These are phyloP conservation scores for Martes martes DNA, from an alignment of 2,113 vertebrate genomes.

Conservation along the genomic window DNA sequence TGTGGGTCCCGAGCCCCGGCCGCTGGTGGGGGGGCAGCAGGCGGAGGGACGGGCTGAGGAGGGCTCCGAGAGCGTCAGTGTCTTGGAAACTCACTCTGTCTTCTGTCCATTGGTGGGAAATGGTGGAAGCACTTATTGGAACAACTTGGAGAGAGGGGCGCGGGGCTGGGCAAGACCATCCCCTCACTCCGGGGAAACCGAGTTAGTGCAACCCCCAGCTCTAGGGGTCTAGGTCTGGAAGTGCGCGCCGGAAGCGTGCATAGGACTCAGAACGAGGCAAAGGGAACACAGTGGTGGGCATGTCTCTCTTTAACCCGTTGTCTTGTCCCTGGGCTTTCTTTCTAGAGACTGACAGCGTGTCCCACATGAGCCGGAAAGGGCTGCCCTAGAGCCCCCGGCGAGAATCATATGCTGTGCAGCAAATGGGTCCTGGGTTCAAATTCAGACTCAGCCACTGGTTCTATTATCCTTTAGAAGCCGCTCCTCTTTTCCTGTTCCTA, in stretches of 20 bases:
- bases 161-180: fast-evolving
- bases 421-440: not conserved
- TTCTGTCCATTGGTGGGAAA: not conserved
- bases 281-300: no score
- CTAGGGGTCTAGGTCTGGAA: not conserved
- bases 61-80: no score
- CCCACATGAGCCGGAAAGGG: not conserved
- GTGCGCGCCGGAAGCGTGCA: not conserved
- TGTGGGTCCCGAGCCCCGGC: not conserved
- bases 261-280: not conserved
- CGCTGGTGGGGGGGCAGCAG: no score
- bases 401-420: not conserved
- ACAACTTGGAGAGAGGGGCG: not conserved
- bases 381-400: not conserved
- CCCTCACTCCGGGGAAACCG: not conserved
- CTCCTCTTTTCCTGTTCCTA: not conserved
- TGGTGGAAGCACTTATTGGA: not conserved
- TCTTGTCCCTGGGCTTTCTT: not conserved
- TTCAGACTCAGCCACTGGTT: not conserved
- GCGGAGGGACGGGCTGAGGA: no score
- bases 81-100: not conserved
- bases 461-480: not conserved
- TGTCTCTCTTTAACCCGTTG: not conserved
- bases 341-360: not conserved
- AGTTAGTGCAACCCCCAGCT: not conserved